Percentiles rank a stretch among this genome's conserved stretches.
Evolutionary conservation across 37 sponge, comb jelly and placozoan genomes (phyloP).

Genomic region (Eunapius fragilis): DNA sequence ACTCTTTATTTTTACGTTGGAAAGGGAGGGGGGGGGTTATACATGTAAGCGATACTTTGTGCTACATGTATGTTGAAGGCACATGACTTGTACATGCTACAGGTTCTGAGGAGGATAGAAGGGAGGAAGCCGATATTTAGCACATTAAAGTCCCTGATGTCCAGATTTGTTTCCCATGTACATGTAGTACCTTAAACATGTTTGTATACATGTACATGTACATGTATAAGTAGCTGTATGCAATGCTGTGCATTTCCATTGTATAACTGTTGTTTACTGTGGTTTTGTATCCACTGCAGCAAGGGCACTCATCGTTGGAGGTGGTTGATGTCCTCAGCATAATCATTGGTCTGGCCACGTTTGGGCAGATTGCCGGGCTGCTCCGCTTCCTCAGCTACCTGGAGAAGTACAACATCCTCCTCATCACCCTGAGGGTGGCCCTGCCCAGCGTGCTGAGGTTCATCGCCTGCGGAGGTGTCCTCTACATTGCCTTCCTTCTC

Average conservation of each 20-base stretch:
- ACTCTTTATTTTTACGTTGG: too few relatives aligned
- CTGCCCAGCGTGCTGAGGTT: constrained; percentile 91
- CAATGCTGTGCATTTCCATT: background rate
- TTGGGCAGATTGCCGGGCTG: constrained; percentile 81
- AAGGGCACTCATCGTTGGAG: background rate
- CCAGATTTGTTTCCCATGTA: too few relatives aligned
- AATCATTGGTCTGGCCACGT: constrained; percentile 81
- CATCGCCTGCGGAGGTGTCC: constrained; percentile 76
- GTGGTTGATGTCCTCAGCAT: constrained; percentile 74
- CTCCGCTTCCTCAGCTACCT: constrained; percentile 94
- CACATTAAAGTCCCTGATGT: too few relatives aligned
- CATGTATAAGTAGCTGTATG: background rate
- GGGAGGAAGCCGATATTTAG: too few relatives aligned
- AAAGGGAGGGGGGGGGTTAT: too few relatives aligned
- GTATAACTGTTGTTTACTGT: background rate
- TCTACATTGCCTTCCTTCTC: constrained; percentile 88
- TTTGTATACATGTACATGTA: background rate
- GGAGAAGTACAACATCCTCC: constrained; percentile 88
- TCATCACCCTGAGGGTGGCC: constrained; percentile 71
- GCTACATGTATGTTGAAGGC: too few relatives aligned
- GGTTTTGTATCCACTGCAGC: background rate
- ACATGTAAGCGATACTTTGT: too few relatives aligned
- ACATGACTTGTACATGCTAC: too few relatives aligned
- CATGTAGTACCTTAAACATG: too few relatives aligned
- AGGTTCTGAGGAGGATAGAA: too few relatives aligned